Evolutionary conservation across 2,888 invertebrate species (phyloP).

Genomic region (Heliconius charithonia): DNA sequence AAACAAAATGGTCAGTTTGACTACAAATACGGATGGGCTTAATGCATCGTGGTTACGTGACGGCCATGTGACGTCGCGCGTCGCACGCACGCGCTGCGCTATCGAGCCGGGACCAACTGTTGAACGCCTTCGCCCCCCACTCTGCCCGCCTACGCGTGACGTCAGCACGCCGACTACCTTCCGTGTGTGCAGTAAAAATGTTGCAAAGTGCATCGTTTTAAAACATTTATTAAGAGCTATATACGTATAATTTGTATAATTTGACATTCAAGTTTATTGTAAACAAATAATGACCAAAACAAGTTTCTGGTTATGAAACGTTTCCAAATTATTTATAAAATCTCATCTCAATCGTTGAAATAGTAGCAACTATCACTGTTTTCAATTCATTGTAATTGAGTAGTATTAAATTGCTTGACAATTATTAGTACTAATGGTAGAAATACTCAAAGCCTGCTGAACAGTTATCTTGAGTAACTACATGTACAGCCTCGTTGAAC

Average conservation of each 20-base stretch:
- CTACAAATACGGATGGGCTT: conserved; percentile 46
- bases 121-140: conserved; percentile 61
- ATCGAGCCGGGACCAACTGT: conserved; percentile 80
- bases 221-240: conserved; percentile 31
- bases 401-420: too few species aligned
- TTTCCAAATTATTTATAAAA: background rate
- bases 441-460: too few species aligned
- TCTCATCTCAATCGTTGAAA: background rate
- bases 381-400: background rate
- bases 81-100: conserved; percentile 75
- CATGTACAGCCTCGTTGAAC: background rate
- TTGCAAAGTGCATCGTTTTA: conserved; percentile 45
- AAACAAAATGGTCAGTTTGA: conserved; percentile 39
- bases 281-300: background rate
- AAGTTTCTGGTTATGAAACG: background rate
- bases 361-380: background rate
- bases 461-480: too few species aligned
- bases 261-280: background rate
- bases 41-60: conserved; percentile 53
- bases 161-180: conserved; percentile 54
- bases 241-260: too few species aligned
- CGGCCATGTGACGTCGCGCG: conserved; percentile 64
- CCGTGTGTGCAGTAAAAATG: conserved; percentile 44
- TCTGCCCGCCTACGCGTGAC: conserved; percentile 58
- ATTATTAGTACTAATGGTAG: too few species aligned